Base-by-base conservation (phyloP, 2,888 invertebrate species). In the Caenorhabditis sp. region DNA sequence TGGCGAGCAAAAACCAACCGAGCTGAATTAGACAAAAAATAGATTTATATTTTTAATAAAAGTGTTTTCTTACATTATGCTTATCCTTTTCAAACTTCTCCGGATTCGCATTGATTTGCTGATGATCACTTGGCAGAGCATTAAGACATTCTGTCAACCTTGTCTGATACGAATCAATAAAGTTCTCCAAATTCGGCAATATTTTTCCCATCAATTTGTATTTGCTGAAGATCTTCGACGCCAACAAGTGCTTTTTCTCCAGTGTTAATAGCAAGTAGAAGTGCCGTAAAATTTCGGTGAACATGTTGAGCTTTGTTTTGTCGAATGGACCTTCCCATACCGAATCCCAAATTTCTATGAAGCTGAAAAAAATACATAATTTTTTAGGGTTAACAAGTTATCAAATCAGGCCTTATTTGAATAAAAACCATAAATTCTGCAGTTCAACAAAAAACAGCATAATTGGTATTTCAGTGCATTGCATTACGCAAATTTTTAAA, bases 101-200 rank as follows among this genome's bases (percentile, higher is more conserved):
- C n/a, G 53, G 21, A 25, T 71, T 50, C 21, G 63, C 59, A 58
- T 61, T 63, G 27, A 71, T 12, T 17, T 43, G 23, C 14, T 63
- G 63, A 5, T 67, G 23, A 43, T 67, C 67, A 2, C 61, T 31
- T 17, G 71, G 71, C 1, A 71, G 26, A 1, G 58, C 49, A 25
- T 67, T 71, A n/a, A 71, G 20, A 7, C 68, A 52, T 7, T 27
- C 53, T 1, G 72, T 68, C 20, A 73, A 57, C n/a, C 59, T 59
- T 2, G 27, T 5, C 23, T 63, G 53, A 49, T 64, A 73, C 20
- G 65, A 65, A 14, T 71, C 71, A n/a, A 71, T 58, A 20, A 61
- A 71, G 31, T 67, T 71, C 26, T 67, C 66, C 5, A 71, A 53
- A 64, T 61, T 61, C 20, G 71, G 71, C 27, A 71, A 52, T 0